Conservation (phyloP, 2,113 vertebrate species). For the Ginglymostoma cirratum region DNA sequence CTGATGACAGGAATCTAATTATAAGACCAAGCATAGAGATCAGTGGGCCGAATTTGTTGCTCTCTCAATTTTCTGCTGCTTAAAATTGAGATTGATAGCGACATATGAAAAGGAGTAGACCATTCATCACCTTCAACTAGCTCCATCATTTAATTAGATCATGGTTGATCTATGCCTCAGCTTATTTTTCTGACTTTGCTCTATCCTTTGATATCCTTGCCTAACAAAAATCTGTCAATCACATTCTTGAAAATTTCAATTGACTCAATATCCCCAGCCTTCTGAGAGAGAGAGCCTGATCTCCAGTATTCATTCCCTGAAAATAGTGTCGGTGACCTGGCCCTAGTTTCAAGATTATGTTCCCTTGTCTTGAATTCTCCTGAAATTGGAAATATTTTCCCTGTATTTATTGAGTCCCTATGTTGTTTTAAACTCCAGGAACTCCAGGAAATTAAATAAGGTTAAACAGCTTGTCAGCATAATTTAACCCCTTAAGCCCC, state of each 20-base stretch:
- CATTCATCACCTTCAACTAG: not conserved
- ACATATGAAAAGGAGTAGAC: not conserved
- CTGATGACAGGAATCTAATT: slow-evolving; percentile 8
- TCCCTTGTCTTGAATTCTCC: not conserved
- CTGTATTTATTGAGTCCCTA: not conserved
- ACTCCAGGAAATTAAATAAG: not conserved
- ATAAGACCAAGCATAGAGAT: not conserved
- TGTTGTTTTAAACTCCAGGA: not conserved
- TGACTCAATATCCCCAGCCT: not conserved
- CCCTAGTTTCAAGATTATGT: not conserved
- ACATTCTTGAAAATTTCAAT: not conserved
- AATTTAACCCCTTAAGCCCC: not conserved
- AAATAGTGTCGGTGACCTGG: not conserved
- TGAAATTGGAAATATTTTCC: not conserved
- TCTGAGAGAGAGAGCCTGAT: not conserved
- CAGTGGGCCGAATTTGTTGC: not conserved
- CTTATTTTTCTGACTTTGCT: not conserved
- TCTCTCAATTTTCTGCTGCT: not conserved
- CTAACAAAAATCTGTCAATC: not conserved
- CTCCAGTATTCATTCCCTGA: not conserved
- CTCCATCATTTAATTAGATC: not conserved
- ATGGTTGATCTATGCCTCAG: not conserved
- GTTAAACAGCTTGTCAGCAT: not conserved
- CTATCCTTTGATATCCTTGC: not conserved
- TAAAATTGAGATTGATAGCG: not conserved